Base-by-base conservation (phyloP, 2,797 vertebrate genomes). In the Paedocypris micromegethes region DNA sequence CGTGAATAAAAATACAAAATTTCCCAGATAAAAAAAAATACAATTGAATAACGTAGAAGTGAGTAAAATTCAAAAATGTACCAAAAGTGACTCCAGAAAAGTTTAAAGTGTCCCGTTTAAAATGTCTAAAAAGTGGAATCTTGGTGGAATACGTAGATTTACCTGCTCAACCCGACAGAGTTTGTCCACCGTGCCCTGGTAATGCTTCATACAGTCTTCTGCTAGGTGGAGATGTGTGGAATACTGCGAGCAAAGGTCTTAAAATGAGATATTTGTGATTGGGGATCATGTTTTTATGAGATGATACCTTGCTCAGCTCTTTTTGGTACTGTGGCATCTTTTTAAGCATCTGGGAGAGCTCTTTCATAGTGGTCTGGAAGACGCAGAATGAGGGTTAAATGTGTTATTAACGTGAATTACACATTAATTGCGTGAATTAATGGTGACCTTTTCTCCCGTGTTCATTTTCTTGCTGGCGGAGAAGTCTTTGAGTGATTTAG, bases 271-370 rank as follows among this genome's bases (percentile, higher is more conserved):
- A 1, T 23, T 23, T 23, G 23, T 23, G 23, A 23, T 23, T 23
- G 23, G 23, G 23, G 1, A 1, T 23, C 23, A 23, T 23, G 23
- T 23, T 23, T 23, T 23, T 23, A 44, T 45, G 37, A 51, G 49
- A 9, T 7, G n/a, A 68, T 69, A 98, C 96, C 93, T 98, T 98
- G 83, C 95, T 97, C 76, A 98, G 92, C 76, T 98, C 96, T 75
- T 98, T 98, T 87, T 98, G 96, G 82, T 98, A 97, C 81, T 98
- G 96, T 0, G 96, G 96, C 96, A 98, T 98, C 86, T 98, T 97
- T 88, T 98, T 98, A 80, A 98, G 86, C 96, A 98, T 98, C 88
- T 98, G 95, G 8, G 94, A 91, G 75, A 98, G 86, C 79, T 98
- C 96, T 68, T 96, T 94, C 90, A 98, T 93, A 68, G 95, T 97